Evolutionary conservation across 2,888 invertebrate species (phyloP).

Genomic region (Loripinus fragilis): DNA sequence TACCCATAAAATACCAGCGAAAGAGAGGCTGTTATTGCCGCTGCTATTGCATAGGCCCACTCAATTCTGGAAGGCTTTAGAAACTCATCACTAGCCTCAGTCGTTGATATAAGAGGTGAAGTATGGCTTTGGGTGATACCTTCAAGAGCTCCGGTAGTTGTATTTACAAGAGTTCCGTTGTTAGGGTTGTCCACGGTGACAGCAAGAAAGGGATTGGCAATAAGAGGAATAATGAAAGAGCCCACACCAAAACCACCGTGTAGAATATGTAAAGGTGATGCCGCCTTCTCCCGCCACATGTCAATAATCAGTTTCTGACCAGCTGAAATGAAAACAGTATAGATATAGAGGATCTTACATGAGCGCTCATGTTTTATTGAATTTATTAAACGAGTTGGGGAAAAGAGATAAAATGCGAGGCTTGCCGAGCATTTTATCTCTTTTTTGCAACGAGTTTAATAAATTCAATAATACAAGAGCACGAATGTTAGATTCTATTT

Average conservation of each 20-base stretch:
- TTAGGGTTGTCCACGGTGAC: slow-evolving; percentile 21
- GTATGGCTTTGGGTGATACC: background rate
- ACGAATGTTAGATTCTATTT: too few species aligned
- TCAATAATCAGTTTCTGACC: slow-evolving; percentile 70
- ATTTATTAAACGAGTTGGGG: too few species aligned
- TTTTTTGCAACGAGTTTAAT: too few species aligned
- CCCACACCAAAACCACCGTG: slow-evolving; percentile 76
- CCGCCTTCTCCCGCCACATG: slow-evolving; percentile 70
- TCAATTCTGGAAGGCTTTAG: slow-evolving; percentile 63
- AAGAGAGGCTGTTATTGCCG: slow-evolving; percentile 48
- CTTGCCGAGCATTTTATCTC: too few species aligned
- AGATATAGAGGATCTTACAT: too few species aligned
- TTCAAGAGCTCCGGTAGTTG: background rate
- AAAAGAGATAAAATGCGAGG: too few species aligned
- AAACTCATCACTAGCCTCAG: slow-evolving; percentile 24
- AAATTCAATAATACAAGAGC: too few species aligned
- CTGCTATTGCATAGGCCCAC: slow-evolving; percentile 62
- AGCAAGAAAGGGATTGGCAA: slow-evolving; percentile 71
- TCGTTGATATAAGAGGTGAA: background rate
- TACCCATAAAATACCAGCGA: slow-evolving; percentile 62
- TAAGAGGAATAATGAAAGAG: slow-evolving; percentile 70
- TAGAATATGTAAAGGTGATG: slow-evolving; percentile 69
- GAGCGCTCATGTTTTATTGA: too few species aligned
- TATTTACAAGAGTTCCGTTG: background rate
- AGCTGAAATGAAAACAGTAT: slow-evolving; percentile 45